Base-by-base conservation (phyloP, 2,113 vertebrate genomes). In the Oncorhynchus tshawytscha region DNA sequence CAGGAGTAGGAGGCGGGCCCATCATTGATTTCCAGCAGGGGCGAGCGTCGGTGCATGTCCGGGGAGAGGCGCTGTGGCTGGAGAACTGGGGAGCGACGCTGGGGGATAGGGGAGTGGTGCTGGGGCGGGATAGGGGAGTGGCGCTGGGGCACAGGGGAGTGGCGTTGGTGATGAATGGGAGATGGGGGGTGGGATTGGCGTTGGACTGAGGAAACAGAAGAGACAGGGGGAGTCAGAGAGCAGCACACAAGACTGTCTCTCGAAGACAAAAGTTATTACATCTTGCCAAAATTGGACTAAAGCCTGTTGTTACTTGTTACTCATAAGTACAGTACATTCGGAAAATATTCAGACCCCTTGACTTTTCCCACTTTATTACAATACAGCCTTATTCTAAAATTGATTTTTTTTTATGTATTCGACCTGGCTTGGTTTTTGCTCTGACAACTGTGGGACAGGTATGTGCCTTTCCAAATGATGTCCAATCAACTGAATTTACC, bases 1-100 rank as follows among this genome's bases (percentile, higher is more conserved):
- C 91, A 92, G 79, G 96, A 90, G 71, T 97, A 98, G 22, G 88
- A 94, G 65, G 94, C 92, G 9, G 96, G 96, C 2, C 94, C 92
- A 15, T 93, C 20, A 57, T 85, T 88, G 81, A 96, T 88, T 45
- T 97, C 96, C 0, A 94, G 90, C 57, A 93, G 80, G 2, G 94
- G 91, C 0, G 95, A 94, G 78, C 93, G 93, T 64, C 93, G 94
- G 82, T 94, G 93, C 87, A 92, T 93, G 87, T 94, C 94, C 0
- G 94, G 94, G 16, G 94, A 94, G 72, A 94, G 94, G 39, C 91
- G 94, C 88, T 94, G 94, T 18, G 16, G 51, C 87, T 92, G 79
- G 39, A 94, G 87, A 0, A 89, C 94, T 0, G 96, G 93, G 0
- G 93, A 94, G 29, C 93, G 93, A 9, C 92, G 90, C 78, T 93